A percentile compares a stretch with the other conserved stretches of the same genome.
These are phyloP conservation scores for Iguana delicatissima DNA, from an alignment of 2,797 vertebrate species.

Conservation along the genomic window DNA sequence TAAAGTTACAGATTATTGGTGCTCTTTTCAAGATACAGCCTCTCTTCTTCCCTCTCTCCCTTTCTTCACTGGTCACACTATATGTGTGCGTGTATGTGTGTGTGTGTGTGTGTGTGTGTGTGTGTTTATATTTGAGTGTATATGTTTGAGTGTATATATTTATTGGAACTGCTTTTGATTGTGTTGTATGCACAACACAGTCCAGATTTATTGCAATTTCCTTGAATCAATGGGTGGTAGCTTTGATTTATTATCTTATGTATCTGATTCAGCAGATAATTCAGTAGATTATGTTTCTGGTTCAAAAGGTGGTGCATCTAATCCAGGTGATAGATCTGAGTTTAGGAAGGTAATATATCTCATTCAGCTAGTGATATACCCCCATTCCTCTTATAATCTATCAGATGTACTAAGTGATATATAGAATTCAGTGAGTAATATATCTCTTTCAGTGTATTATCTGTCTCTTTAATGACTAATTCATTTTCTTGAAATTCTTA, in stretches of 20 bases:
- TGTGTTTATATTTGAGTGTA: too few species aligned
- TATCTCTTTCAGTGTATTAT: constrained; percentile 30
- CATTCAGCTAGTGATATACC: constrained; percentile 24
- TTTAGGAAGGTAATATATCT: constrained; percentile 39
- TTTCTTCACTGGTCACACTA: too few species aligned
- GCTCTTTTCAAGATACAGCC: neutral
- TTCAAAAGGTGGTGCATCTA: constrained; percentile 58
- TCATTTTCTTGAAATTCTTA: constrained; percentile 48
- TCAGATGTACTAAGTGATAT: constrained; percentile 40
- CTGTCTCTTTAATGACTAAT: constrained; percentile 28
- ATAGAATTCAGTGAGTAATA: constrained; percentile 22
- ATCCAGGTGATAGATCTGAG: constrained; percentile 42
- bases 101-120: neutral
- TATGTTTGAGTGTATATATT: constrained; percentile 31
- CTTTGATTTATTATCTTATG: constrained; percentile 64
- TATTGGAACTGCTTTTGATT: neutral
- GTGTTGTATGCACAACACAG: constrained; percentile 18
- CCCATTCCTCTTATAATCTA: neutral
- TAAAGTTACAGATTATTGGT: neutral
- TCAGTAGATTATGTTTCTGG: constrained; percentile 49
- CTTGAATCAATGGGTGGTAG: constrained; percentile 54
- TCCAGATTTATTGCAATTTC: constrained; percentile 42
- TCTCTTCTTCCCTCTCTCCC: rapidly evolving
- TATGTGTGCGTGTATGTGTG: too few species aligned
- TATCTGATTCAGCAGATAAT: constrained; percentile 64